These are phyloP conservation scores for Haliclystus octoradiatus DNA, from an alignment of 30 jellyfish, hydroid and myxozoan species.

Conservation along the genomic window DNA sequence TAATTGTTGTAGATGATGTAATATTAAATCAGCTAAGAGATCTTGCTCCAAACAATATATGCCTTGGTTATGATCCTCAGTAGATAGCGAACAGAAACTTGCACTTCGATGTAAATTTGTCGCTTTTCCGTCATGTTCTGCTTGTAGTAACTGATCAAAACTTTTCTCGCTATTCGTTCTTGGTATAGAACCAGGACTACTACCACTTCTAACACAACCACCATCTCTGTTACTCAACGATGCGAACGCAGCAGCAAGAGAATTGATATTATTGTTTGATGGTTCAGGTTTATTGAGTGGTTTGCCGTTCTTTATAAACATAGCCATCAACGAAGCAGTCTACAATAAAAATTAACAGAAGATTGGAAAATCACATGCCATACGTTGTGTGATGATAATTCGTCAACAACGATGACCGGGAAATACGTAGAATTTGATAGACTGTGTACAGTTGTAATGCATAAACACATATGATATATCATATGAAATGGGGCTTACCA, in stretches of 20 bases:
- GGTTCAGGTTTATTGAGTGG: conserved; percentile 4
- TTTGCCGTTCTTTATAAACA: conserved; percentile 1
- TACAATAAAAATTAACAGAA: not conserved
- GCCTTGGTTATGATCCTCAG: conserved; percentile 8
- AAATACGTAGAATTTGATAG: too few species aligned
- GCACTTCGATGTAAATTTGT: not conserved
- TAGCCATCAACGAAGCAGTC: not conserved
- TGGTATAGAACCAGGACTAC: not conserved
- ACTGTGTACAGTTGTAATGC: too few species aligned
- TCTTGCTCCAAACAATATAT: conserved; percentile 22
- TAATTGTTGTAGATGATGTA: conserved; percentile 48
- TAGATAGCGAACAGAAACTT: not conserved
- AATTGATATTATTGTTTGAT: conserved; percentile 23
- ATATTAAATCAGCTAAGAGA: conserved; percentile 13
- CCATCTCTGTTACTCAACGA: not conserved
- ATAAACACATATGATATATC: too few species aligned
- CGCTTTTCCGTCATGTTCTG: not conserved
- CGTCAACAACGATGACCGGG: too few species aligned
- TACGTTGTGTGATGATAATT: too few species aligned
- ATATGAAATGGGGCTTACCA: too few species aligned
- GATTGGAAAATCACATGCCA: too few species aligned
- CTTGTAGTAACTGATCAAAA: not conserved
- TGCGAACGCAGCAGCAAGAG: conserved; percentile 63
- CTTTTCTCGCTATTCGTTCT: not conserved
- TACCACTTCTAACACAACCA: not conserved